phyloP scores from a whole-genome alignment of 92 coral and sea anemone genomes.

The Parazoanthus darwini region DNA sequence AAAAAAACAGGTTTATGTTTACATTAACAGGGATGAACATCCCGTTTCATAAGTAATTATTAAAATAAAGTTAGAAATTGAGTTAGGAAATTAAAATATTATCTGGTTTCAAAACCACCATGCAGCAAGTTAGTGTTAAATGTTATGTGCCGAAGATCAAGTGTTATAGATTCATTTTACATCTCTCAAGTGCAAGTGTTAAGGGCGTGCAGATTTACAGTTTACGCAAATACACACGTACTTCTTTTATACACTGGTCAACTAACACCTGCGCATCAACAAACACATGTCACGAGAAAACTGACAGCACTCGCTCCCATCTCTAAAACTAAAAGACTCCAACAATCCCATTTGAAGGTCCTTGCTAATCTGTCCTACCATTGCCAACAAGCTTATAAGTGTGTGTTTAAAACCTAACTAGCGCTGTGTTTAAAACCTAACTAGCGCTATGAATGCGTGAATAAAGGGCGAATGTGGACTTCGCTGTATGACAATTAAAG shows the following conservation, averaged over 20 bases:
- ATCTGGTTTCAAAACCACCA: neutral
- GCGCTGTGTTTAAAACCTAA: neutral
- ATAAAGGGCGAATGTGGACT: neutral
- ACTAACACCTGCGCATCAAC: neutral
- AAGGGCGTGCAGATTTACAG: neutral
- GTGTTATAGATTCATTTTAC: neutral
- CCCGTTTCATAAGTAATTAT: too few relatives aligned
- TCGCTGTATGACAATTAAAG: too few relatives aligned
- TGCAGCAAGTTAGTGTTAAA: neutral
- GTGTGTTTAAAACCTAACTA: too few relatives aligned
- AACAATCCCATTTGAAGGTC: neutral
- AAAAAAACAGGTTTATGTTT: too few relatives aligned
- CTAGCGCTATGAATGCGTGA: neutral
- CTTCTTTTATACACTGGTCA: neutral
- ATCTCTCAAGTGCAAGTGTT: neutral
- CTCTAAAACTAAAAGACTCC: neutral
- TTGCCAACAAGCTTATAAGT: neutral
- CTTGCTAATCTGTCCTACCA: neutral
- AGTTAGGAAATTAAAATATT: neutral
- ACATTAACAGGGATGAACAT: too few relatives aligned
- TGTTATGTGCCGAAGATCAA: neutral
- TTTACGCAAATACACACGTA: neutral
- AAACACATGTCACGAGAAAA: neutral
- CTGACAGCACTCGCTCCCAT: neutral
- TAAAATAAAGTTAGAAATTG: too few relatives aligned